phyloP scores from a whole-genome alignment of 2,888 invertebrate genomes.

The Athalia cordata region DNA sequence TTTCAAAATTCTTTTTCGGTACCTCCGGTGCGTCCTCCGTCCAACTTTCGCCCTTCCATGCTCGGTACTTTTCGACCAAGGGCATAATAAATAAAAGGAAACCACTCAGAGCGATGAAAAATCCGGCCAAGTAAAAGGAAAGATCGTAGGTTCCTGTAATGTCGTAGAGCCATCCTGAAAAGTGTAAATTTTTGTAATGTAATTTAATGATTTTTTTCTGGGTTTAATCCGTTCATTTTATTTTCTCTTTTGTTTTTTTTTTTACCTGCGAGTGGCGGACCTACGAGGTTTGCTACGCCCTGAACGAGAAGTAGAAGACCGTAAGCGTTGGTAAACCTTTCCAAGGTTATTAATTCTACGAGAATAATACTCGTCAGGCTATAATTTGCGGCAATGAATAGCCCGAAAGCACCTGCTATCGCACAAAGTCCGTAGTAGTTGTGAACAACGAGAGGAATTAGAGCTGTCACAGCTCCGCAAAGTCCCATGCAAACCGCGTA shows the following conservation, averaged over 20 bases:
- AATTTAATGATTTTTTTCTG: not conserved
- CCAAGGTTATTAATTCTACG: slow-evolving; percentile 91
- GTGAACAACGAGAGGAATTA: slow-evolving; percentile 79
- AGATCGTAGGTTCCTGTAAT: slow-evolving; percentile 85
- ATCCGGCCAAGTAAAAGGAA: slow-evolving; percentile 87
- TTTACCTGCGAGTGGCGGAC: slow-evolving; percentile 92
- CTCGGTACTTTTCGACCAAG: slow-evolving; percentile 64
- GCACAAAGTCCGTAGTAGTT: slow-evolving; percentile 76
- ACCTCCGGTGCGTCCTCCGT: slow-evolving; percentile 51
- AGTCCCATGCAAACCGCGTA: slow-evolving; percentile 88
- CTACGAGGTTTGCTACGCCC: slow-evolving; percentile 91
- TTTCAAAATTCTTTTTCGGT: slow-evolving; percentile 59
- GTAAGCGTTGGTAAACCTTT: slow-evolving; percentile 93
- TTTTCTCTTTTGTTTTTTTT: not conserved
- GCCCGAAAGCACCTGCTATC: slow-evolving; percentile 88
- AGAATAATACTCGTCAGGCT: slow-evolving; percentile 92
- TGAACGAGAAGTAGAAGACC: slow-evolving; percentile 91
- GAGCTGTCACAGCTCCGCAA: slow-evolving; percentile 81
- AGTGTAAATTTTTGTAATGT: slow-evolving; percentile 33
- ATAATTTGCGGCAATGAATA: slow-evolving; percentile 94
- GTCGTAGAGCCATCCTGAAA: slow-evolving; percentile 87
- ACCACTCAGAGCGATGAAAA: slow-evolving; percentile 87
- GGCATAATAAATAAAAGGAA: slow-evolving; percentile 77
- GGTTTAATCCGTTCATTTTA: not conserved
- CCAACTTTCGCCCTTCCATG: slow-evolving; percentile 54